Percentiles rank a stretch among this genome's conserved stretches.
phyloP scores from a whole-genome alignment of 2,797 vertebrate genomes.

The Botia almorhae region DNA sequence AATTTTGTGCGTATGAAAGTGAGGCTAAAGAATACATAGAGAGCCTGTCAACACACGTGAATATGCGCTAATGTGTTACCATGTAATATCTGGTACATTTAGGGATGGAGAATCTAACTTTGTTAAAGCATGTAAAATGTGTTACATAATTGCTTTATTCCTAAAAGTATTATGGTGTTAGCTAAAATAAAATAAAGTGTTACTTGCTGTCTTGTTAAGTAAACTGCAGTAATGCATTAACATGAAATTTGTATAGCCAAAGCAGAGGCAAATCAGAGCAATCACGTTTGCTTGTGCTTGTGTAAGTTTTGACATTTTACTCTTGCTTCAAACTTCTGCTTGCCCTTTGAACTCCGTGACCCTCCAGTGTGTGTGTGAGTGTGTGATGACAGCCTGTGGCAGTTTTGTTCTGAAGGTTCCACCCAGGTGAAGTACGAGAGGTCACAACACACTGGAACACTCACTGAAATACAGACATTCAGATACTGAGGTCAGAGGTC shows the following conservation, averaged over 20 bases:
- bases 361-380: slow-evolving; percentile 54
- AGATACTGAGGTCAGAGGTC: slow-evolving; percentile 76
- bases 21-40: slow-evolving; percentile 29
- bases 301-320: slow-evolving; percentile 32
- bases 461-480: slow-evolving; percentile 66
- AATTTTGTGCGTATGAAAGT: slow-evolving; percentile 53
- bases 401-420: slow-evolving; percentile 69
- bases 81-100: background rate
- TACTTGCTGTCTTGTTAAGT: background rate
- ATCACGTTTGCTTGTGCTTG: slow-evolving; percentile 61
- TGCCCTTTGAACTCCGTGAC: slow-evolving; percentile 70
- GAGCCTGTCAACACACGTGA: background rate
- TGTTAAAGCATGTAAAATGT: background rate
- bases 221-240: background rate
- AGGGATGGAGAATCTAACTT: background rate
- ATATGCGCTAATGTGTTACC: slow-evolving; percentile 13
- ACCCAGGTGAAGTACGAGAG: slow-evolving; percentile 80
- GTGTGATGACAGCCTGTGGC: slow-evolving; percentile 75
- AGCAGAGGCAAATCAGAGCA: background rate
- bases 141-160: background rate
- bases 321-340: slow-evolving; percentile 60
- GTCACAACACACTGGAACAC: slow-evolving; percentile 52
- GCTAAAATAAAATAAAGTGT: background rate
- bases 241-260: background rate
- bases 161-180: background rate